A percentile compares a stretch with the other conserved stretches of the same genome.
Evolutionary conservation across 2,113 vertebrate genomes (phyloP).

Genomic region (Saimiri boliviensis): DNA sequence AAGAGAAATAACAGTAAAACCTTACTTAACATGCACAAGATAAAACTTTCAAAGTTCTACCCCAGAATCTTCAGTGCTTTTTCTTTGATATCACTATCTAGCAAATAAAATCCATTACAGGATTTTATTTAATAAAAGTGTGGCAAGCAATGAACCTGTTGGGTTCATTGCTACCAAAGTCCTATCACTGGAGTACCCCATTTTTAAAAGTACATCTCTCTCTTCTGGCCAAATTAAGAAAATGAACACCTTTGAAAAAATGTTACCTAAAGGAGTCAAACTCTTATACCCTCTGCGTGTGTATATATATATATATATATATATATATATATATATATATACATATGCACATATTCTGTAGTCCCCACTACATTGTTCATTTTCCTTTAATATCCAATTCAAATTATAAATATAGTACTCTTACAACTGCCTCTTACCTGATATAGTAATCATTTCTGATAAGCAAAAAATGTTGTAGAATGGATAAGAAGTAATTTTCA

Average conservation of each 20-base stretch:
- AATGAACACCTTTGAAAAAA: background rate
- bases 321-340: too few relatives aligned
- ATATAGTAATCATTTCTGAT: constrained; percentile 98
- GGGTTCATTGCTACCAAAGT: background rate
- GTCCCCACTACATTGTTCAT: background rate
- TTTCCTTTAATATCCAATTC: constrained; percentile 1
- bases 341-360: background rate
- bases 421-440: constrained; percentile 85
- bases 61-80: background rate
- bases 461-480: constrained; percentile 97
- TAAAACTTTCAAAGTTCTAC: background rate
- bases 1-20: background rate
- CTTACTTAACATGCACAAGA: background rate
- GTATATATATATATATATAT: too few relatives aligned
- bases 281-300: background rate
- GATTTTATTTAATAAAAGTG: too few relatives aligned
- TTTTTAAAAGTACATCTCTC: background rate
- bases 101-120: background rate
- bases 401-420: background rate
- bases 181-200: background rate
- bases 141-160: too few relatives aligned
- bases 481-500: constrained; percentile 94
- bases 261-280: background rate
- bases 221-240: background rate
- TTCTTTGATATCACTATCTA: background rate